These are phyloP conservation scores for Rousettus leschenaultii DNA, from an alignment of 2,113 vertebrate species.

Conservation along the genomic window DNA sequence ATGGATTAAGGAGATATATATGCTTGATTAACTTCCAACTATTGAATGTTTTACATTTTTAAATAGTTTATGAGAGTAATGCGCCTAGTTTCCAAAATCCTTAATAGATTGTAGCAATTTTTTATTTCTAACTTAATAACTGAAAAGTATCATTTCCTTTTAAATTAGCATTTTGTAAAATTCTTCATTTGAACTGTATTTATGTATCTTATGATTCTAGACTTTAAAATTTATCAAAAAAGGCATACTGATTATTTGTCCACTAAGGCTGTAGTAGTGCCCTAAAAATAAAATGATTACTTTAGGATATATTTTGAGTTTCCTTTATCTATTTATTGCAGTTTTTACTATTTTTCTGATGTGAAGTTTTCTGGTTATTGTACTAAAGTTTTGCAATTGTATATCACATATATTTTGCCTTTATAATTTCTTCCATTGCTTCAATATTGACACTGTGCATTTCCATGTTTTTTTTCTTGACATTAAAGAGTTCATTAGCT, in stretches of 20 bases:
- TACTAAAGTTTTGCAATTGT: background rate
- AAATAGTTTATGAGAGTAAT: background rate
- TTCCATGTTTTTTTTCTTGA: background rate
- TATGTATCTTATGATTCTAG: background rate
- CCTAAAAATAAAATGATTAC: background rate
- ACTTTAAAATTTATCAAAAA: background rate
- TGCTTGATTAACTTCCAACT: background rate
- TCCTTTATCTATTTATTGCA: background rate
- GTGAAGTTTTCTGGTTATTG: background rate
- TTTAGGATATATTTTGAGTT: background rate
- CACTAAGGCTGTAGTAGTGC: background rate
- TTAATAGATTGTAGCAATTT: background rate
- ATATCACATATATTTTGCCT: background rate
- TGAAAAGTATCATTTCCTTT: background rate
- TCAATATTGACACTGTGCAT: background rate
- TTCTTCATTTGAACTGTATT: background rate
- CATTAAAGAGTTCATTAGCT: conserved; percentile 14
- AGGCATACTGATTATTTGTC: background rate
- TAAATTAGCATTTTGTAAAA: background rate
- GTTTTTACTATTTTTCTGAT: background rate
- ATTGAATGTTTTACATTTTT: background rate
- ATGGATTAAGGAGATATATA: background rate
- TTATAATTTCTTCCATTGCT: background rate
- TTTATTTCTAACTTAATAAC: background rate
- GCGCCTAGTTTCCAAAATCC: background rate